Evolutionary conservation across 2,888 invertebrate genomes (phyloP), one percentile per base, ranked within the genome.

Genomic region (Eristalis arbustorum): DNA sequence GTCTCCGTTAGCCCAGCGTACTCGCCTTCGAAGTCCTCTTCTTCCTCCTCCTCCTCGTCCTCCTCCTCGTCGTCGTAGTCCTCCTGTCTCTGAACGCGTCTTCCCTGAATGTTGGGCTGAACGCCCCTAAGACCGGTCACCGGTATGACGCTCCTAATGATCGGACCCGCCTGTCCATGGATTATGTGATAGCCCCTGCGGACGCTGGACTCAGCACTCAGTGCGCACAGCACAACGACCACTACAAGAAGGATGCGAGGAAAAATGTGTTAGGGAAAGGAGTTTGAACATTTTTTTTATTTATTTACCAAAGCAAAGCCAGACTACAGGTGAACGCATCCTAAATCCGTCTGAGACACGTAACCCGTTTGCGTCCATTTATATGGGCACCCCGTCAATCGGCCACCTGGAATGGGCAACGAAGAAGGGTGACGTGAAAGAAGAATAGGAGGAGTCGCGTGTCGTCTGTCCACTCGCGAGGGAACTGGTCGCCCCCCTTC

Each of bases 271-370:
- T n/a, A n/a, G n/a, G n/a, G n/a, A n/a, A 13, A 37, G 37, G 37
- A 37, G 37, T 37, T 13, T 8, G 31, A 31, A 31, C 31, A 31
- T 10, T 8, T 28, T 57, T 23, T 59, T 61, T 67, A 34, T 69
- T 59, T 34, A 3, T 73, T 82, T 85, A 85, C 85, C 85, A 66
- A 78, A 61, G 73, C 69, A 85, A 77, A 85, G 40, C 73, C 85
- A 82, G 76, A 77, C 82, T 74, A 82, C 69, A 69, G 82, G 59
- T 62, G 85, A 82, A 71, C 69, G 77, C 85, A 85, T 85, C 63
- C 77, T 85, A 66, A 85, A 82, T 77, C 62, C 49, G 73, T 85
- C 73, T 85, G 85, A 77, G 23, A 23, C 18, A 13, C 13, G 13
- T 42, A 69, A 59, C 61, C 42, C 28, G 59, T 62, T 69, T 25